A percentile compares a stretch with the other conserved stretches of the same genome.
Conservation (phyloP, 2,888 invertebrate genomes). For the Pseudococcus viburni region DNA sequence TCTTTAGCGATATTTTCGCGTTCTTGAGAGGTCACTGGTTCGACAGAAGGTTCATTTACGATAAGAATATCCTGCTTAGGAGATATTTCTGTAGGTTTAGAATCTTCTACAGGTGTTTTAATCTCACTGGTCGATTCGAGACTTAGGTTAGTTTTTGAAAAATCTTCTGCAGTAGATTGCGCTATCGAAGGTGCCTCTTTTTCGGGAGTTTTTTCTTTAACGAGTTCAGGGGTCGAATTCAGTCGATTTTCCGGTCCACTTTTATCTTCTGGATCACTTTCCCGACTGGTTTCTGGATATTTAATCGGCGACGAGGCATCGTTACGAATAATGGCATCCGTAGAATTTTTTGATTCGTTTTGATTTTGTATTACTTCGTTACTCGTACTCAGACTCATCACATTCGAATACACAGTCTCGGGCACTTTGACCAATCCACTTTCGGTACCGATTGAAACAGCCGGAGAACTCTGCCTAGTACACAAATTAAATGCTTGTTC, state of each 20-base stretch:
- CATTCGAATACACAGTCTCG: conserved; percentile 18
- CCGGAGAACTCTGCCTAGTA: not conserved
- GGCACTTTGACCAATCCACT: not conserved
- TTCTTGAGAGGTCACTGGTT: not conserved
- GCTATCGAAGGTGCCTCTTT: not conserved
- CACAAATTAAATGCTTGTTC: conserved; percentile 49
- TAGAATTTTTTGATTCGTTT: conserved; percentile 23
- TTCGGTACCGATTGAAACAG: not conserved
- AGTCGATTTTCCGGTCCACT: not conserved
- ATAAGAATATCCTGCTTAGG: not conserved
- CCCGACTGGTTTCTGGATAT: not conserved
- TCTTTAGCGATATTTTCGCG: not conserved
- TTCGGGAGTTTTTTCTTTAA: not conserved
- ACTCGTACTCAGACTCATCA: conserved; percentile 27
- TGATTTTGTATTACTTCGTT: not conserved
- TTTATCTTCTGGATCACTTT: not conserved
- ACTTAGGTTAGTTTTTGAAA: not conserved
- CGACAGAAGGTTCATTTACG: not conserved
- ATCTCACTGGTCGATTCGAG: not conserved
- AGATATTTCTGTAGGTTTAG: not conserved
- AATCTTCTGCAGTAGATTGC: not conserved
- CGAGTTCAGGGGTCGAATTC: not conserved
- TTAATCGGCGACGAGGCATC: not conserved
- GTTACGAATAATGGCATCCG: conserved; percentile 7
- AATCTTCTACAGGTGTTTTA: not conserved